Base-by-base conservation (phyloP, 2,888 invertebrate genomes). In the Podabrus alpinus region DNA sequence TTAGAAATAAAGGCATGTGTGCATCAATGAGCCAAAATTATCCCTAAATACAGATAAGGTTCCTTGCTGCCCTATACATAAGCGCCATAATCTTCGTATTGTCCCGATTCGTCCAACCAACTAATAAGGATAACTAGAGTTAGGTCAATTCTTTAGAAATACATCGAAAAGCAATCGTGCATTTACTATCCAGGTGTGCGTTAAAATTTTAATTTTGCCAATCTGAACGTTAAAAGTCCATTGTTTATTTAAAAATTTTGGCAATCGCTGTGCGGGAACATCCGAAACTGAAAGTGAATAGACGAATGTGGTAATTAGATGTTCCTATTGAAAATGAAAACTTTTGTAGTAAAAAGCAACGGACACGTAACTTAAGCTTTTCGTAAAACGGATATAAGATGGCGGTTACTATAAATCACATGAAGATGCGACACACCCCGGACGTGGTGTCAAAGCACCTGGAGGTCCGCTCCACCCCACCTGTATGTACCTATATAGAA, bases 91-190 rank as follows among this genome's bases (percentile, higher is more conserved):
- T 84, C 82, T 81, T 81, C 80, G 66, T 71, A 80, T 86, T 86
- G 84, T 86, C 78, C 82, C 68, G 82, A 80, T 71, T 79, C 86
- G 83, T 77, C 84, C 85, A 83, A 84, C 84, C 87, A 85, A 80
- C 85, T 86, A 87, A 87, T 87, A 84, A 87, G 87, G 86, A 86
- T 87, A 86, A 86, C 87, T 86, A 85, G 85, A 87, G 87, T 87
- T 87, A 87, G 86, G 86, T 87, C 86, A 87, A 85, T 86, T 86
- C 86, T 86, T 86, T 86, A 83, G 83, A 86, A 84, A 82, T 76
- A 72, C 77, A 71, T 78, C 77, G 71, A 75, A 79, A 79, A 78
- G 78, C 79, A 83, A 83, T 83, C 82, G 82, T 82, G 82, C 74
- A 77, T 78, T 73, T 67, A 75, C 79, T 79, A 81, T 83, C 86